phyloP scores from a whole-genome alignment of 2,888 invertebrate genomes.

The Allacma fusca region DNA sequence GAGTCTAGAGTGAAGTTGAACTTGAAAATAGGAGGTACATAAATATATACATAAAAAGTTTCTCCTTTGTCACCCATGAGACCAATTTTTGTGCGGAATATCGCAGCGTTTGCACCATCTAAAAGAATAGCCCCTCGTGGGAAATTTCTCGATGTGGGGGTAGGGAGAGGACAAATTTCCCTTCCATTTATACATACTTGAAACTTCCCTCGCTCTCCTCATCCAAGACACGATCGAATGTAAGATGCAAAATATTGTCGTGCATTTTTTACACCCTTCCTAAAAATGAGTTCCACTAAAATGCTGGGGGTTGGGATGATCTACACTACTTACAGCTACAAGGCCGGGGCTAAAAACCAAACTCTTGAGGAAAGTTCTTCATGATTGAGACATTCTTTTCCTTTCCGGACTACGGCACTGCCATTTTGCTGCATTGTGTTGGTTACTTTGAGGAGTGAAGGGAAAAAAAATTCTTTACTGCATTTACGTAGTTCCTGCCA shows the following conservation, averaged over 20 bases:
- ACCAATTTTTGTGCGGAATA: constrained; percentile 18
- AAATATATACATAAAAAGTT: constrained; percentile 10
- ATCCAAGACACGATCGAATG: neutral
- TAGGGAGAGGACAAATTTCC: constrained; percentile 17
- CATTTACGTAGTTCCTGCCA: too few relatives aligned
- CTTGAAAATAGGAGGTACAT: neutral
- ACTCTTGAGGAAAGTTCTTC: neutral
- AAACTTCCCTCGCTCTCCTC: neutral
- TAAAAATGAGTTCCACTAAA: too few relatives aligned
- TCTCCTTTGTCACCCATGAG: constrained; percentile 7
- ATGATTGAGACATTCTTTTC: constrained; percentile 5
- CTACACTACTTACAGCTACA: too few relatives aligned
- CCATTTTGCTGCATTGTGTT: neutral
- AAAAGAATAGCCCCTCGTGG: constrained; percentile 26
- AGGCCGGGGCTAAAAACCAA: too few relatives aligned
- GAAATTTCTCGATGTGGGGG: constrained; percentile 10
- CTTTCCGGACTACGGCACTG: neutral
- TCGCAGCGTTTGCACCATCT: constrained; percentile 23
- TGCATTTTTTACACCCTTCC: neutral
- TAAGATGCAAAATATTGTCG: constrained; percentile 12
- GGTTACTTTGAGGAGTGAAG: neutral
- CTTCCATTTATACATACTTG: neutral
- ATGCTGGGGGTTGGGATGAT: too few relatives aligned
- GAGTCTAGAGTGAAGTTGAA: neutral
- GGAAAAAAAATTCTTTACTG: neutral